A percentile compares a stretch with the other conserved stretches of the same genome.
Evolutionary conservation across 2,797 vertebrate genomes (phyloP).

Genomic region (Sebastes umbrosus): DNA sequence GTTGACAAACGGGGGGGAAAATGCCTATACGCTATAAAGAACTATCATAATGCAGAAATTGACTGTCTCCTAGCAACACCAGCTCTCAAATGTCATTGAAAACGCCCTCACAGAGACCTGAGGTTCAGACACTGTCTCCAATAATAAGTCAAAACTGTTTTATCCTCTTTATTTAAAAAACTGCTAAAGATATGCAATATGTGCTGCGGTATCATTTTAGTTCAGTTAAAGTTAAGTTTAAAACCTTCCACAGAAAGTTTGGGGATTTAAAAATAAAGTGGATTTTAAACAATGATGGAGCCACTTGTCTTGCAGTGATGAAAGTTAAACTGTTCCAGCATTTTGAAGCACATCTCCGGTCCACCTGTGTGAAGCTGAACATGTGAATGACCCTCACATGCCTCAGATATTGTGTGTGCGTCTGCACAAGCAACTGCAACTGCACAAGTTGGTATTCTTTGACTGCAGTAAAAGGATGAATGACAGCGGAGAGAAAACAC

Average conservation of each 20-base stretch:
- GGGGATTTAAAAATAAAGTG: background rate
- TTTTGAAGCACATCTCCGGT: no score
- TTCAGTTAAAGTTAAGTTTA: no score
- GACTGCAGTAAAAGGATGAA: background rate
- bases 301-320: no score
- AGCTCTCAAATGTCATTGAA: background rate
- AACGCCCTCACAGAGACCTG: background rate
- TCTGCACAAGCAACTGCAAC: background rate
- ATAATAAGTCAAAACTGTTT: background rate
- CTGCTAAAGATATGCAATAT: no score
- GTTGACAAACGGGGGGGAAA: no score
- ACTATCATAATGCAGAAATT: background rate
- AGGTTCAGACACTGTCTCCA: background rate
- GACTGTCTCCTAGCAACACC: background rate
- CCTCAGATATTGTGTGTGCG: background rate
- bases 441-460: background rate
- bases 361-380: background rate
- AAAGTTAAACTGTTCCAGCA: background rate
- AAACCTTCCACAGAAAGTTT: no score
- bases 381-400: background rate
- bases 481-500: background rate
- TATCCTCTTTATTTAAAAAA: background rate
- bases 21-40: background rate
- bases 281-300: background rate
- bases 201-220: no score